Percentiles rank a stretch among this genome's conserved stretches.
Evolutionary conservation across 2,797 vertebrate species (phyloP).

Genomic region (Oryzias sinensis): DNA sequence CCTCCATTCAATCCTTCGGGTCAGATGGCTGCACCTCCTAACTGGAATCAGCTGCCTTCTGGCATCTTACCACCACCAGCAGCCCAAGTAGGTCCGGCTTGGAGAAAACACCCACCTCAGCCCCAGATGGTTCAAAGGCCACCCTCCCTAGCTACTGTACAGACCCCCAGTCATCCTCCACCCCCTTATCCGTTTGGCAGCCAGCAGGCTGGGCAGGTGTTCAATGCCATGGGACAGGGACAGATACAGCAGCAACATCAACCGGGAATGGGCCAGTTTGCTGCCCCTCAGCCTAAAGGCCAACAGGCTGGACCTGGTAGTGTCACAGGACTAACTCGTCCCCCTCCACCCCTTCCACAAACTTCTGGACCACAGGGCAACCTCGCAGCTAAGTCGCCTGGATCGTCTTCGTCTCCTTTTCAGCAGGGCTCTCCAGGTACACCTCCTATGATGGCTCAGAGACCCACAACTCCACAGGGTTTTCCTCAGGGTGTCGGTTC

Average conservation of each 20-base stretch:
- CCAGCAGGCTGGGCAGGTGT: slow-evolving; percentile 92
- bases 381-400: slow-evolving; percentile 94
- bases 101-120: slow-evolving; percentile 92
- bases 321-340: slow-evolving; percentile 77
- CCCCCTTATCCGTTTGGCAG: slow-evolving; percentile 98
- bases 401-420: slow-evolving; percentile 94
- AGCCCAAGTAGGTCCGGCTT: slow-evolving; percentile 85
- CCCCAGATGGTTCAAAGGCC: slow-evolving; percentile 87
- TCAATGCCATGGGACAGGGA: slow-evolving; percentile 86
- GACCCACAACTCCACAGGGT: slow-evolving; percentile 89
- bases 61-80: slow-evolving; percentile 88
- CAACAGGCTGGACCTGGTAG: slow-evolving; percentile 84
- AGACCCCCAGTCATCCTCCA: slow-evolving; percentile 96
- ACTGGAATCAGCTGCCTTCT: slow-evolving; percentile 93
- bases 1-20: slow-evolving; percentile 88
- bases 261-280: slow-evolving; percentile 89
- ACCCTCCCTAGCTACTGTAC: slow-evolving; percentile 90
- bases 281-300: slow-evolving; percentile 91
- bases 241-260: slow-evolving; percentile 86
- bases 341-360: slow-evolving; percentile 85
- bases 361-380: slow-evolving; percentile 87
- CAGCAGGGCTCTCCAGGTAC: slow-evolving; percentile 97
- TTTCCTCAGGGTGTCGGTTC: slow-evolving; percentile 94
- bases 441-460: slow-evolving; percentile 94
- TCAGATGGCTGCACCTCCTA: slow-evolving; percentile 90